Evolutionary conservation across 2,888 invertebrate genomes (phyloP).

Genomic region (Nomada fucata): DNA sequence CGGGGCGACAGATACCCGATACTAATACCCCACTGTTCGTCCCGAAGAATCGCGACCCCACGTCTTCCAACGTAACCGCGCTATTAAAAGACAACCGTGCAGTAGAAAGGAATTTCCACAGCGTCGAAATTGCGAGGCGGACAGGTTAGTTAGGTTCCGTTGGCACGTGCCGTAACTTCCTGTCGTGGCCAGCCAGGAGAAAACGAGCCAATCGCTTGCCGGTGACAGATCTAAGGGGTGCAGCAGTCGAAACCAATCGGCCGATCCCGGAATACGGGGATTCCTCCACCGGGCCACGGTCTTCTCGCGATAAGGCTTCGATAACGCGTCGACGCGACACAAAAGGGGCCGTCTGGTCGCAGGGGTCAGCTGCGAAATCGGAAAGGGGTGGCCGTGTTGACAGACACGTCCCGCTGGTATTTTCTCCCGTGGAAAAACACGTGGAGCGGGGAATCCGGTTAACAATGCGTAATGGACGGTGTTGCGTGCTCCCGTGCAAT

Average conservation of each 20-base stretch:
- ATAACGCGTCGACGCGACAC: conserved; percentile 54
- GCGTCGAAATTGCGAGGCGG: conserved; percentile 30
- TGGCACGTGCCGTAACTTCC: conserved; percentile 68
- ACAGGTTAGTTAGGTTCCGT: conserved; percentile 59
- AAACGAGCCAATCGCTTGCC: conserved; percentile 68
- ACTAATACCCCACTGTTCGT: conserved; percentile 9
- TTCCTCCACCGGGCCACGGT: conserved; percentile 31
- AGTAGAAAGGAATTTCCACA: neutral
- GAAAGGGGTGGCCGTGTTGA: conserved; percentile 5
- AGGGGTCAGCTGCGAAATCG: conserved; percentile 43
- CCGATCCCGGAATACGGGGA: conserved; percentile 61
- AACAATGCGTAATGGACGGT: conserved; percentile 41
- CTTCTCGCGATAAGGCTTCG: conserved; percentile 34
- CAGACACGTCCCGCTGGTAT: conserved; percentile 36
- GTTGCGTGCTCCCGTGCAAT: conserved; percentile 24
- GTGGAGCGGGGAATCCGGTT: conserved; percentile 7
- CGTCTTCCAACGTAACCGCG: neutral
- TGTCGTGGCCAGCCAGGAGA: conserved; percentile 64
- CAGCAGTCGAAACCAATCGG: conserved; percentile 56
- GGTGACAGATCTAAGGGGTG: conserved; percentile 65
- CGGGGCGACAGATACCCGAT: neutral
- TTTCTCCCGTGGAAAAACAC: conserved; percentile 21
- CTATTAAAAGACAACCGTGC: conserved; percentile 36
- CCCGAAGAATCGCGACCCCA: neutral
- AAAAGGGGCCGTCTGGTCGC: conserved; percentile 33